These are phyloP conservation scores for Mionectes olivaceus DNA, from an alignment of 2,797 vertebrate species.

Conservation along the genomic window DNA sequence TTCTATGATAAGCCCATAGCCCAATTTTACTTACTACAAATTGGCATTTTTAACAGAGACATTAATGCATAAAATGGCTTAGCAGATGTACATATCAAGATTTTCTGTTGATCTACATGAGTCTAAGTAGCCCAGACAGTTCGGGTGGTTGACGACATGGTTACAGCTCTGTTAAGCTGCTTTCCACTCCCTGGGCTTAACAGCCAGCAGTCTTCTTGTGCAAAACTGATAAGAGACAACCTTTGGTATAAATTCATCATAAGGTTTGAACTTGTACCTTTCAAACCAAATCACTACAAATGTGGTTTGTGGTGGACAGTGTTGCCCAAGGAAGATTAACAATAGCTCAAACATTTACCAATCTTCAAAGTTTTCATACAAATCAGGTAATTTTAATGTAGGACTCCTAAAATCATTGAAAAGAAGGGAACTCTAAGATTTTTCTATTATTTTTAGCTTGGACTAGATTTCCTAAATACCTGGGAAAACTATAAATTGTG, in stretches of 20 bases:
- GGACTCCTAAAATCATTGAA: not conserved
- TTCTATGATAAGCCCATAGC: not conserved
- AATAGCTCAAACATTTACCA: not conserved
- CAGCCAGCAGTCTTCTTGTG: not conserved
- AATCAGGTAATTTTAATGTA: not conserved
- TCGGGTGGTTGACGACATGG: accelerated
- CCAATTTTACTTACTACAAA: not conserved
- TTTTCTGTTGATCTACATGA: not conserved
- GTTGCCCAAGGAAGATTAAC: not conserved
- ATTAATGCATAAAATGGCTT: not conserved
- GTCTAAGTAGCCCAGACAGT: not conserved
- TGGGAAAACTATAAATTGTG: not conserved
- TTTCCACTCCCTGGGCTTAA: not conserved
- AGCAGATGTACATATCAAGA: not conserved
- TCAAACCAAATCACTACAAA: not conserved
- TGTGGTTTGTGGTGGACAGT: not conserved
- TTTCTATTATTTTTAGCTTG: not conserved
- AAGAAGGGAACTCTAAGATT: not conserved
- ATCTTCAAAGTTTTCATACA: not conserved
- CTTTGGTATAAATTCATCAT: not conserved
- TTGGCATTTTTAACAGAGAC: not conserved
- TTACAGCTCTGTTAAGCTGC: not conserved
- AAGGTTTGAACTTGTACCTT: not conserved
- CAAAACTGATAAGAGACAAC: not conserved
- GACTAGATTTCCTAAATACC: not conserved